Evolutionary conservation across 2,888 invertebrate genomes (phyloP).

Genomic region (Spilarctia lutea): DNA sequence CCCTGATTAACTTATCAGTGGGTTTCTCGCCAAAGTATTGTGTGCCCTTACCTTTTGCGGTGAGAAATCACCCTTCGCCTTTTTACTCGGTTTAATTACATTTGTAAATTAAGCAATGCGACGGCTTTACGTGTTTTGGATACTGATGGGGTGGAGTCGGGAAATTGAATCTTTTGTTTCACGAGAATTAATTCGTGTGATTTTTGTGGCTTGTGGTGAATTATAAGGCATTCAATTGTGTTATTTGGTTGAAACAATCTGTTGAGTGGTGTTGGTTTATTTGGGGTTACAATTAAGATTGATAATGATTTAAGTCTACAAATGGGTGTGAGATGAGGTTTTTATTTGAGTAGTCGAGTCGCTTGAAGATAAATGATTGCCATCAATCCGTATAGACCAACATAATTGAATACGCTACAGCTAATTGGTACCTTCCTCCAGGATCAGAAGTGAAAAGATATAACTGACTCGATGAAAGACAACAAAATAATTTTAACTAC

Average conservation of each 20-base stretch:
- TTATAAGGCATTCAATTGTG: slow-evolving; percentile 5
- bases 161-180: slow-evolving; percentile 51
- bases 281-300: not conserved
- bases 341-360: not conserved
- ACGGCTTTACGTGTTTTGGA: slow-evolving; percentile 43
- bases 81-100: slow-evolving; percentile 54
- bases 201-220: slow-evolving; percentile 16
- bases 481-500: not conserved
- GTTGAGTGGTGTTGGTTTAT: not conserved
- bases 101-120: slow-evolving; percentile 57
- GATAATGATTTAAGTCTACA: not conserved
- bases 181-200: slow-evolving; percentile 37
- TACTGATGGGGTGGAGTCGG: slow-evolving; percentile 38
- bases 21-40: slow-evolving; percentile 44
- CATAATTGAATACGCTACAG: too few relatives aligned
- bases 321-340: not conserved
- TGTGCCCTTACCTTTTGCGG: slow-evolving; percentile 35
- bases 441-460: not conserved
- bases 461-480: not conserved
- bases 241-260: not conserved
- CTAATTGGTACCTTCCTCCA: too few relatives aligned
- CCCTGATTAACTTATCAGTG: slow-evolving; percentile 50
- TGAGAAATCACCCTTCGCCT: slow-evolving; percentile 47
- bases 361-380: not conserved
- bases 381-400: too few relatives aligned